Evolutionary conservation across 2,888 invertebrate genomes (phyloP), one percentile per base, ranked within the genome.

Genomic region (Blera fallax): DNA sequence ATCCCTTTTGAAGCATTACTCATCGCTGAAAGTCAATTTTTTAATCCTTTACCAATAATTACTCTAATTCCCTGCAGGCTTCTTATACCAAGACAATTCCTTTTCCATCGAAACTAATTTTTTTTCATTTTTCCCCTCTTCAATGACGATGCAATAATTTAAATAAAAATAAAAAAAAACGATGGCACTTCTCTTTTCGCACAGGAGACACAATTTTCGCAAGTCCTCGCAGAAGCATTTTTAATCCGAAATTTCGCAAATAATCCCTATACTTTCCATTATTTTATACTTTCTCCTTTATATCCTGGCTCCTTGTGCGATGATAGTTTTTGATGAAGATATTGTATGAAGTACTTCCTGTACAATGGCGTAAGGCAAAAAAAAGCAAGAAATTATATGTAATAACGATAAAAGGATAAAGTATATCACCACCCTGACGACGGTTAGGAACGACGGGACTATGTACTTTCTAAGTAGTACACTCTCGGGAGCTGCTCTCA

Each of bases 391-490:
- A 34, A 27, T 34, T 27, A 18, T 60, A 2, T 27, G 45, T 37
- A 73, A 69, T 83, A 79, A 84, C 54, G 79, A 70, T 74, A 79
- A 84, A 84, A 79, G 69, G 69, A 84, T 74, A 64, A 67, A 79
- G 21, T 37, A 50, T 24, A 40, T n/a, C 64, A 40, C 24, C 48
- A 43, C 29, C 34, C 29, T 16, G 29, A 16, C 52, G 60, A 27
- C 21, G 32, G 34, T n/a, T 10, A 27, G 18, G 14, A 79, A 29
- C 32, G 48, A 58, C 8, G 56, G 45, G 74, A 60, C 60, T 54
- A 58, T 7, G 37, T n/a, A 60, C 40, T 40, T 43, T 32, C 52
- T 54, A 52, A 58, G 34, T 27, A 43, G 52, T 18, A 52, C 45
- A 58, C 29, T 64, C n/a, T 76, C 24, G 10, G 5, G 65, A 7